Percentiles rank a stretch among this genome's conserved stretches.
Evolutionary conservation across 1,140 invertebrate genomes (phyloP).

Genomic region (Littorina saxatilis): DNA sequence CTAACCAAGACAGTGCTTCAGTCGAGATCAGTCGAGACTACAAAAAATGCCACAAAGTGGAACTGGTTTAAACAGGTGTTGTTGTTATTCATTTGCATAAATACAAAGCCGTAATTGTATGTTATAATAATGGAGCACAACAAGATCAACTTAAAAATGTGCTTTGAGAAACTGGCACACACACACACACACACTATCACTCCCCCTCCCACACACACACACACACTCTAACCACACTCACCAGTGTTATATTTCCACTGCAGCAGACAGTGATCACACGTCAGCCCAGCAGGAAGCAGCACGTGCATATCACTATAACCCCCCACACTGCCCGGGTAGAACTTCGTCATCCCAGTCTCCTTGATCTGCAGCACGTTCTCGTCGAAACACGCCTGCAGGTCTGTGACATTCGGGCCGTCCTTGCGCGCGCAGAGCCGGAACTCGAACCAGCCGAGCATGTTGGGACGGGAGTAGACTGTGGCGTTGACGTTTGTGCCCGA

Average conservation of each 20-base stretch:
- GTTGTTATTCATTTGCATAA: too few relatives aligned
- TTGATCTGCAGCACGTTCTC: constrained; percentile 40
- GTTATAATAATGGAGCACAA: too few relatives aligned
- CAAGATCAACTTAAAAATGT: too few relatives aligned
- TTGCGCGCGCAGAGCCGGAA: constrained; percentile 73
- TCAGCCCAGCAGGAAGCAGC: constrained; percentile 85
- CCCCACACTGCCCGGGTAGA: constrained; percentile 44
- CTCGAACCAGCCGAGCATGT: constrained; percentile 60
- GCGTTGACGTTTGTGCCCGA: constrained; percentile 66
- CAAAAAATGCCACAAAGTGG: too few relatives aligned
- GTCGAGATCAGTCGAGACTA: too few relatives aligned
- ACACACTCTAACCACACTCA: constrained; percentile 56
- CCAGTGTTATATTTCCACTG: constrained; percentile 95
- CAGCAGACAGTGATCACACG: constrained; percentile 90
- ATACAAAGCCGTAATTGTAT: too few relatives aligned
- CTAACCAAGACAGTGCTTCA: too few relatives aligned
- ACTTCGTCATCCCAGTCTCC: constrained; percentile 35
- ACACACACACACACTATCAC: too few relatives aligned
- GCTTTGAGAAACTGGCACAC: too few relatives aligned
- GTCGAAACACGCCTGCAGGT: constrained; percentile 58
- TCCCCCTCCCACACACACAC: too few relatives aligned
- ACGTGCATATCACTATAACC: constrained; percentile 49
- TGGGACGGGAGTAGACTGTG: constrained; percentile 52
- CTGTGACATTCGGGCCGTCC: constrained; percentile 39
- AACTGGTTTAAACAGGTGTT: too few relatives aligned